Evolutionary conservation across 2,888 invertebrate species (phyloP).

Genomic region (Cistogaster globosa): DNA sequence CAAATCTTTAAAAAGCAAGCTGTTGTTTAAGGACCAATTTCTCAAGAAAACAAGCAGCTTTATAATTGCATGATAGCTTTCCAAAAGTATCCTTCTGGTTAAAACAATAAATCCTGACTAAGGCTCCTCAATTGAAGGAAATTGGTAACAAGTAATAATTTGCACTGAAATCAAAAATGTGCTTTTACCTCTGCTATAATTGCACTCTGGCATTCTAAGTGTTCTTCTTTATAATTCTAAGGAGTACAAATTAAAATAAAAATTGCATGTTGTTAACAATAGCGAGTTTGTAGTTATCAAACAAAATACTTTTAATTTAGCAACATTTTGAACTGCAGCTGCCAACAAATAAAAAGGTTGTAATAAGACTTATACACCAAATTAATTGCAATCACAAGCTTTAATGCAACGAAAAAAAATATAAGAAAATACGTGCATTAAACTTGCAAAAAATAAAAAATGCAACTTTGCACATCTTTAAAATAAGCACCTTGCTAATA

Average conservation of each 20-base stretch:
- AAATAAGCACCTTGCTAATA: slow-evolving; percentile 71
- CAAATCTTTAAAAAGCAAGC: slow-evolving; percentile 23
- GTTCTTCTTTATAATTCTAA: background rate
- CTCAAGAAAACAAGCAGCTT: background rate
- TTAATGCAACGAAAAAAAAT: background rate
- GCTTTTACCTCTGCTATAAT: background rate
- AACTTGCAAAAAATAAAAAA: slow-evolving; percentile 7
- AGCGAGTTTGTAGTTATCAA: slow-evolving; percentile 3
- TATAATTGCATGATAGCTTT: background rate
- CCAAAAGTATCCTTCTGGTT: background rate
- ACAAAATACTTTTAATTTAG: slow-evolving; percentile 51
- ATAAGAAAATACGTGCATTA: slow-evolving; percentile 41
- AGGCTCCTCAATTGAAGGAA: slow-evolving; percentile 32
- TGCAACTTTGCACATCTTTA: slow-evolving; percentile 69
- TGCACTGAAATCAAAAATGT: slow-evolving; percentile 53
- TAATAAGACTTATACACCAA: slow-evolving; percentile 42
- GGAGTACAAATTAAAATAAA: background rate
- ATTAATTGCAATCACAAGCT: slow-evolving; percentile 65
- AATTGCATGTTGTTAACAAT: background rate
- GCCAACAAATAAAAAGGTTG: slow-evolving; percentile 50
- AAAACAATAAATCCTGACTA: slow-evolving; percentile 39
- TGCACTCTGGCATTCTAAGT: slow-evolving; percentile 7
- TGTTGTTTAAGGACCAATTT: background rate
- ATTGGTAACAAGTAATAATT: slow-evolving; percentile 52
- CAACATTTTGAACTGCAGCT: slow-evolving; percentile 53